Conservation (phyloP, 2,113 vertebrate genomes). For the Tachysurus fulvidraco region DNA sequence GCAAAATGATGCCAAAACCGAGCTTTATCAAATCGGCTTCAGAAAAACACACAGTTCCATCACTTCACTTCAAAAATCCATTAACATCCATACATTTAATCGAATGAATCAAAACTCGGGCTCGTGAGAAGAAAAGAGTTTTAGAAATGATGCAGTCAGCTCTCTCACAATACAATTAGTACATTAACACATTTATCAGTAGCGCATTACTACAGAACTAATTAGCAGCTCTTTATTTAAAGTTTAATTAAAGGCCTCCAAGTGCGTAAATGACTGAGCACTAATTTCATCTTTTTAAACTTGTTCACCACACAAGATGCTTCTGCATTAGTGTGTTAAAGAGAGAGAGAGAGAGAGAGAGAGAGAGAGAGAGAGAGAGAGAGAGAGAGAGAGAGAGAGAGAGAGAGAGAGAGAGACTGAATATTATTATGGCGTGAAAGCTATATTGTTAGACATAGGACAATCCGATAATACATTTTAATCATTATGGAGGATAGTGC, state of each 20-base stretch:
- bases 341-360: not conserved
- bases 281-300: not conserved
- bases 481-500: not conserved
- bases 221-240: not conserved
- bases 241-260: not conserved
- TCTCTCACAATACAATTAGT: not conserved
- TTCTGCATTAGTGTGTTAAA: not conserved
- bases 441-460: not conserved
- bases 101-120: not conserved
- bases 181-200: not conserved
- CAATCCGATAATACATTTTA: not conserved
- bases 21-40: not conserved
- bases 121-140: not conserved
- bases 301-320: not conserved
- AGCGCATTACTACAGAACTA: not conserved
- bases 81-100: not conserved
- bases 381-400: not conserved
- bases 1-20: not conserved
- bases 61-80: not conserved
- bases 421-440: not conserved
- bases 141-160: not conserved
- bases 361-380: not conserved
- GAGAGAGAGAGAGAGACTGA: not conserved
- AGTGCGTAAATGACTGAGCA: not conserved
- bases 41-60: not conserved